Conservation (phyloP, 2,888 invertebrate species). For the Isotomurus palustris region DNA sequence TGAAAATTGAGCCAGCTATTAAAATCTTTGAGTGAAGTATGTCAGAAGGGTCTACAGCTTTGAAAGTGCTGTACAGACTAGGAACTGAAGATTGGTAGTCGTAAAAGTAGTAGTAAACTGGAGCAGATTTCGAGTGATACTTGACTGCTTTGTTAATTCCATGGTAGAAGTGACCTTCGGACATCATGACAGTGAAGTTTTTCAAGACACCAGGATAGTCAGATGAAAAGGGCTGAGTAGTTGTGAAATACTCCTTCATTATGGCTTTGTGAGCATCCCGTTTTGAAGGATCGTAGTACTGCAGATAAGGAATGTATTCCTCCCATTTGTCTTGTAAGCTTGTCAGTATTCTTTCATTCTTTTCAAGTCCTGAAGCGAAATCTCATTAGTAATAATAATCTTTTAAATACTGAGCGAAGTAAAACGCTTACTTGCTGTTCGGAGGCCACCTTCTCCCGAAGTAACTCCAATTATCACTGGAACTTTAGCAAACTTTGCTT, state of each 20-base stretch:
- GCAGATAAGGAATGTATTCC: not conserved
- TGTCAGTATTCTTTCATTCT: conserved; percentile 10
- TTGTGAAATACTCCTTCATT: conserved; percentile 23
- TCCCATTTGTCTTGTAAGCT: conserved; percentile 4
- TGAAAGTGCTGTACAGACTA: conserved; percentile 13
- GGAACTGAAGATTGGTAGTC: conserved; percentile 14
- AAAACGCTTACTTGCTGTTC: conserved; percentile 16
- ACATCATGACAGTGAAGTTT: conserved; percentile 20
- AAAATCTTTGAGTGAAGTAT: conserved; percentile 15
- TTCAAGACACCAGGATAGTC: conserved; percentile 15
- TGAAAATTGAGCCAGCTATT: conserved; percentile 4
- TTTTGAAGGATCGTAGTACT: conserved; percentile 4
- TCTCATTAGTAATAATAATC: no score
- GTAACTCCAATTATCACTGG: conserved; percentile 22
- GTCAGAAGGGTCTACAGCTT: conserved; percentile 13
- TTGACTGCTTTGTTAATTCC: conserved; percentile 12
- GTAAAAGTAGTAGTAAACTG: conserved; percentile 33
- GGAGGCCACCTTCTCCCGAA: conserved; percentile 22
- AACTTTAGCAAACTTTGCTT: conserved; percentile 22
- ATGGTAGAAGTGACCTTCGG: conserved; percentile 28
- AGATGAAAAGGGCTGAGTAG: conserved; percentile 3
- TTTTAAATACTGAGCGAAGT: not conserved
- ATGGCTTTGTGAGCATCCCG: conserved; percentile 18
- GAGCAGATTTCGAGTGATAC: conserved; percentile 15
- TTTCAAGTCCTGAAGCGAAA: conserved; percentile 10